phyloP scores from a whole-genome alignment of 1,140 invertebrate species.

The Elymnias hypermnestra region DNA sequence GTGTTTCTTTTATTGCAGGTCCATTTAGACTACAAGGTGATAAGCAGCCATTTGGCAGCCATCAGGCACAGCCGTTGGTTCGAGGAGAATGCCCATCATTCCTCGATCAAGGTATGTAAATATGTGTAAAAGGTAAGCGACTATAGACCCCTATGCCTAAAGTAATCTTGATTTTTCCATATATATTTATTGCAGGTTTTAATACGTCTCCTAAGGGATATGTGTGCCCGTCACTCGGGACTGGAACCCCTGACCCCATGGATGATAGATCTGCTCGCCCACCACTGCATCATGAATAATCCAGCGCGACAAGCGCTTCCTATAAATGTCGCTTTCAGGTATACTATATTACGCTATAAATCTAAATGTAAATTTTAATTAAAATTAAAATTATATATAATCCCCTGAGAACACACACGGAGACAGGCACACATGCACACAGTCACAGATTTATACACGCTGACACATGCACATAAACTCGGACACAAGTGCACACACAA shows the following conservation, averaged over 20 bases:
- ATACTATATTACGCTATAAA: too few species aligned
- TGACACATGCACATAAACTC: too few species aligned
- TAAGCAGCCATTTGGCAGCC: slow-evolving; percentile 93
- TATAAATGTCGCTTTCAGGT: slow-evolving; percentile 91
- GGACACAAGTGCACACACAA: too few species aligned
- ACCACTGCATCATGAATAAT: slow-evolving; percentile 98
- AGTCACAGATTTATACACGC: too few species aligned
- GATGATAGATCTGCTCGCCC: slow-evolving; percentile 97
- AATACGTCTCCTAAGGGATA: slow-evolving; percentile 93
- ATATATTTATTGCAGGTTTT: slow-evolving; percentile 79
- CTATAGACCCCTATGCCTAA: too few species aligned
- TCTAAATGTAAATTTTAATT: too few species aligned
- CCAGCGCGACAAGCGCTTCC: slow-evolving; percentile 93
- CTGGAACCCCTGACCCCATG: slow-evolving; percentile 94
- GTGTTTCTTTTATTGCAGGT: slow-evolving; percentile 76
- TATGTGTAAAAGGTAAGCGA: too few species aligned
- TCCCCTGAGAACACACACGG: too few species aligned
- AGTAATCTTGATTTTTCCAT: too few species aligned
- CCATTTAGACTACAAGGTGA: slow-evolving; percentile 90
- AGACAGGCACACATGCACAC: too few species aligned
- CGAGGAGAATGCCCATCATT: slow-evolving; percentile 98
- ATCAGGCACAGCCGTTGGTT: slow-evolving; percentile 98
- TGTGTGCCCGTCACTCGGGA: slow-evolving; percentile 92
- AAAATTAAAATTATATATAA: too few species aligned
- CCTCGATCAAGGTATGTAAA: slow-evolving; percentile 97